A percentile compares a stretch with the other conserved stretches of the same genome.
Conservation (phyloP, 2,797 vertebrate genomes). For the Gouania willdenowi region DNA sequence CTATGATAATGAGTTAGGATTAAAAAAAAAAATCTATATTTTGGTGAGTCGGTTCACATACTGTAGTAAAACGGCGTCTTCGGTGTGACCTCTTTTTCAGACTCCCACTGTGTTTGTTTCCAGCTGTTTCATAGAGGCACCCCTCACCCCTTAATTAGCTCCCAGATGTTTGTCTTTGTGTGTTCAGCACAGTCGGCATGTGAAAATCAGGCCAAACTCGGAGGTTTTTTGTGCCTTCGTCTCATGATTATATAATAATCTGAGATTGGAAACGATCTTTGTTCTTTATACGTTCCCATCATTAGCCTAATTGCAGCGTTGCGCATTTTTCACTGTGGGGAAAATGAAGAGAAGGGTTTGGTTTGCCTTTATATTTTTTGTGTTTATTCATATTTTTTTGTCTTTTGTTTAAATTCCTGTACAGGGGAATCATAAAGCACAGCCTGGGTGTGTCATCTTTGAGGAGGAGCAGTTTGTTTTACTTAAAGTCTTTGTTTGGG, state of each 20-base stretch:
- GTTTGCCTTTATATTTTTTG: no score
- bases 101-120: not conserved
- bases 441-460: no score
- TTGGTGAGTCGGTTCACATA: no score
- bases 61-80: no score
- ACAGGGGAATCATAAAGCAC: no score
- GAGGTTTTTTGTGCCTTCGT: slow-evolving; percentile 2
- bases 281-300: slow-evolving; percentile 15
- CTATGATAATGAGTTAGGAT: no score
- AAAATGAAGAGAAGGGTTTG: slow-evolving; percentile 3
- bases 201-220: slow-evolving; percentile 6
- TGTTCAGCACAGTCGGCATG: not conserved
- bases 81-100: not conserved
- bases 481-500: slow-evolving; percentile 47
- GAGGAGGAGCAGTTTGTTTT: no score
- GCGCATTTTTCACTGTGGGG: slow-evolving; percentile 11
- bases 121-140: not conserved
- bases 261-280: slow-evolving; percentile 24
- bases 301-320: slow-evolving; percentile 42
- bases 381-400: slow-evolving; percentile 6
- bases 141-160: slow-evolving; percentile 4
- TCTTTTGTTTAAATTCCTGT: not conserved
- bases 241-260: slow-evolving; percentile 27
- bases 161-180: not conserved
- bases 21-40: no score